phyloP scores from a whole-genome alignment of 2,797 vertebrate species.

The Nasua narica region DNA sequence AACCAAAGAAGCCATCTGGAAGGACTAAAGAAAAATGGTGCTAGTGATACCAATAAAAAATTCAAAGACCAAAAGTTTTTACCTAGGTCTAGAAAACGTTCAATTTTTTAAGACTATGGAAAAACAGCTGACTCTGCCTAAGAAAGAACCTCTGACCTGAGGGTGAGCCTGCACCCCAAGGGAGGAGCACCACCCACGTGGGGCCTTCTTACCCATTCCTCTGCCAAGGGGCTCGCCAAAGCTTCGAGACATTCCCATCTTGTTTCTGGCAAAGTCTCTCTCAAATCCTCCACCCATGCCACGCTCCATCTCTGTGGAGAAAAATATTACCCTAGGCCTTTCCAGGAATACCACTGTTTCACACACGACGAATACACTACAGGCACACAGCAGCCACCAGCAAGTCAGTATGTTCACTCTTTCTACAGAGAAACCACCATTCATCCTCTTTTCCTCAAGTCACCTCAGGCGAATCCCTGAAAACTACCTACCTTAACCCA shows the following conservation, averaged over 20 bases:
- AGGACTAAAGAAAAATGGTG: not conserved
- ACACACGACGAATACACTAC: not conserved
- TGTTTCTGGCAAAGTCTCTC: slow-evolving; percentile 94
- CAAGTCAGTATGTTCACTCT: not conserved
- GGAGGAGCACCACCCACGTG: not conserved
- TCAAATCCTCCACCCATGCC: slow-evolving; percentile 92
- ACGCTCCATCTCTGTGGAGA: slow-evolving; percentile 90
- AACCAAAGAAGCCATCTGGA: not conserved
- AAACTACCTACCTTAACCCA: not conserved
- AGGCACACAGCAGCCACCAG: not conserved
- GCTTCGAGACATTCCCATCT: slow-evolving; percentile 93
- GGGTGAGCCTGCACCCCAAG: not conserved
- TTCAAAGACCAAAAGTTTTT: not conserved
- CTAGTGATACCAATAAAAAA: not conserved
- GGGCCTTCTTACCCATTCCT: slow-evolving; percentile 88
- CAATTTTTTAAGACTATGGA: not conserved
- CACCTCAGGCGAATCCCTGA: not conserved
- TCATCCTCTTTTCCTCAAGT: not conserved
- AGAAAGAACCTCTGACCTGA: not conserved
- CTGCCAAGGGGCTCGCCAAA: slow-evolving; percentile 94
- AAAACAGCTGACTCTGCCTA: not conserved
- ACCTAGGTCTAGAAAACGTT: not conserved
- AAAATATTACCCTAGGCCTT: slow-evolving; percentile 72
- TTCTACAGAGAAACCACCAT: not conserved
- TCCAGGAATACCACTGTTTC: not conserved